These are phyloP conservation scores for Oreochromis mossambicus DNA, from an alignment of 2,797 vertebrate genomes.

Conservation along the genomic window DNA sequence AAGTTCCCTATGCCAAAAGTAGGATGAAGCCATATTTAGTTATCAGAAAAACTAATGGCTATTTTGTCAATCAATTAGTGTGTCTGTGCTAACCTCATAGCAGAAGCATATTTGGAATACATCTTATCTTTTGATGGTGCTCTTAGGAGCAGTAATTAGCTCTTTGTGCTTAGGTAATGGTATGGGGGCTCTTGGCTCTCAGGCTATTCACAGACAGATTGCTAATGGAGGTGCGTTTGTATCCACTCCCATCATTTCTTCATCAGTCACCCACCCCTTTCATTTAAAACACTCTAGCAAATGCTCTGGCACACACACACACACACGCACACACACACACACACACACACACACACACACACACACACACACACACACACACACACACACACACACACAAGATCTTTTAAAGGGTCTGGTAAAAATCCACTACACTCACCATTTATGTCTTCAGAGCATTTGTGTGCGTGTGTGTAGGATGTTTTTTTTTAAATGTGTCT, in stretches of 20 bases:
- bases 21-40: not conserved
- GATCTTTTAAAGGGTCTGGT: slow-evolving; percentile 4
- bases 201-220: slow-evolving; percentile 46
- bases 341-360: not conserved
- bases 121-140: slow-evolving; percentile 29
- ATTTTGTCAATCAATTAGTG: slow-evolving; percentile 26
- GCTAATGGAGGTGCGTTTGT: slow-evolving; percentile 67
- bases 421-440: slow-evolving; percentile 39
- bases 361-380: not conserved
- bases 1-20: not conserved
- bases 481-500: not conserved
- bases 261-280: slow-evolving; percentile 50
- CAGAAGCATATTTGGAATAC: slow-evolving; percentile 25
- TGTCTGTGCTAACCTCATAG: slow-evolving; percentile 4
- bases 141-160: slow-evolving; percentile 44
- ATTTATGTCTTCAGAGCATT: not conserved
- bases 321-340: not conserved
- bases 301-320: not conserved
- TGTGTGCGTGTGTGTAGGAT: not conserved
- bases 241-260: slow-evolving; percentile 55
- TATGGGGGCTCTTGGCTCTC: slow-evolving; percentile 33
- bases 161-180: slow-evolving; percentile 57
- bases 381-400: not conserved
- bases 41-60: slow-evolving; percentile 6
- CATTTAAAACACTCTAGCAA: slow-evolving; percentile 47